phyloP scores from a whole-genome alignment of 2,888 invertebrate genomes.

The Calliscelio sp. region DNA sequence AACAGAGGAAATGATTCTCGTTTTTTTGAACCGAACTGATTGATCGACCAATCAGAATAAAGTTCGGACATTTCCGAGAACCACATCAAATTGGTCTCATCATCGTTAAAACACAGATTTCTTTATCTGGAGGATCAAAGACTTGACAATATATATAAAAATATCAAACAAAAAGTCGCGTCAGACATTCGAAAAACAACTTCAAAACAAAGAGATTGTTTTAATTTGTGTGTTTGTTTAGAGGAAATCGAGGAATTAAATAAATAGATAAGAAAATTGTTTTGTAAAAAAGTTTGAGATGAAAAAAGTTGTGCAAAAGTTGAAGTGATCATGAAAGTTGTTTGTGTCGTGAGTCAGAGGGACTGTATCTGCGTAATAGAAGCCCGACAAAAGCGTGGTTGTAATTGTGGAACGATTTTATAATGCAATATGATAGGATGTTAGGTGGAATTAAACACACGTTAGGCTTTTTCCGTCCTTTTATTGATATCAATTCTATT shows the following conservation, averaged over 20 bases:
- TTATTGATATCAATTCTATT: constrained; percentile 2
- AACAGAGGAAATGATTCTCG: constrained; percentile 14
- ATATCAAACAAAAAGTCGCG: too few species aligned
- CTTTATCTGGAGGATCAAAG: constrained; percentile 21
- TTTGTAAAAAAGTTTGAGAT: too few species aligned
- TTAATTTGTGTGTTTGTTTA: too few species aligned
- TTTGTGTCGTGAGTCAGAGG: constrained; percentile 42
- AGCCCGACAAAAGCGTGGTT: constrained; percentile 15
- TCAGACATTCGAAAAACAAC: too few species aligned
- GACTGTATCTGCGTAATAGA: constrained; percentile 33
- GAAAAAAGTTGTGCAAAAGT: constrained; percentile 30
- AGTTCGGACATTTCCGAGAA: constrained; percentile 11
- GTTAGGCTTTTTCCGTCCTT: background rate
- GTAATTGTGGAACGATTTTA: constrained; percentile 5
- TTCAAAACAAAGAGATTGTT: too few species aligned
- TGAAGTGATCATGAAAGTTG: constrained; percentile 41
- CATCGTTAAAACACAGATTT: constrained; percentile 36
- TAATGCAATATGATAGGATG: constrained; percentile 10
- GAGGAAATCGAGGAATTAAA: too few species aligned
- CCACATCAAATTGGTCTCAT: constrained; percentile 18
- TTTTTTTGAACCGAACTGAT: background rate
- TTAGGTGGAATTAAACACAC: constrained; percentile 8
- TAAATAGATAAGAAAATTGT: too few species aligned
- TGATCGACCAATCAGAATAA: constrained; percentile 13
- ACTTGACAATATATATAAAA: too few species aligned